These are phyloP conservation scores for Manduca sexta DNA, from an alignment of 1,140 invertebrate species.

Conservation along the genomic window DNA sequence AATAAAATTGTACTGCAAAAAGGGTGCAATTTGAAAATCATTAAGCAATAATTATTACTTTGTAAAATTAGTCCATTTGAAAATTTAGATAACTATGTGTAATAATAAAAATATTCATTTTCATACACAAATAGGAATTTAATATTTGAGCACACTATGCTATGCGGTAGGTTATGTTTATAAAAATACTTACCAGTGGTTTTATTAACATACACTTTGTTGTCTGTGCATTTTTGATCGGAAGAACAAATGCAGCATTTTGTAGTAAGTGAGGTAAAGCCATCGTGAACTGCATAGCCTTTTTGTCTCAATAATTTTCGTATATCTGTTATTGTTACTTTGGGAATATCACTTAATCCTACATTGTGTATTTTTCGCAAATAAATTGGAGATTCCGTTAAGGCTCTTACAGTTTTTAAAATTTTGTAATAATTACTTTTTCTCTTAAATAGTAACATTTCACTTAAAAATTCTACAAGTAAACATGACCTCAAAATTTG, in stretches of 20 bases:
- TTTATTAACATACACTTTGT: slow-evolving; percentile 59
- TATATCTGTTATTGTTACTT: slow-evolving; percentile 47
- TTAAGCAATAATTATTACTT: too few relatives aligned
- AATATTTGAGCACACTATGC: too few relatives aligned
- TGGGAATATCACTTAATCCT: slow-evolving; percentile 53
- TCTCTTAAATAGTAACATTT: slow-evolving; percentile 25
- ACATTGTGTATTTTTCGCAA: slow-evolving; percentile 45
- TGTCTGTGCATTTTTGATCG: slow-evolving; percentile 41
- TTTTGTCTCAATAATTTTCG: slow-evolving; percentile 55
- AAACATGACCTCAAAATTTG: too few relatives aligned
- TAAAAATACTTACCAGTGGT: slow-evolving; percentile 39
- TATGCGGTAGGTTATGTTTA: too few relatives aligned
- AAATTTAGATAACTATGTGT: too few relatives aligned
- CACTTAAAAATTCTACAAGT: too few relatives aligned
- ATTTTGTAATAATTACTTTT: slow-evolving; percentile 7
- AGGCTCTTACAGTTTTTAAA: slow-evolving; percentile 15
- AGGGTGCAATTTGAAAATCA: too few relatives aligned
- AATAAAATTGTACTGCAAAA: too few relatives aligned
- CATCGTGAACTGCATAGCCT: slow-evolving; percentile 59
- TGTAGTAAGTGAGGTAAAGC: slow-evolving; percentile 51
- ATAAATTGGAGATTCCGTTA: slow-evolving; percentile 14
- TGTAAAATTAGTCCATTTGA: too few relatives aligned
- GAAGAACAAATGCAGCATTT: slow-evolving; percentile 49
- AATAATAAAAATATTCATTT: too few relatives aligned
- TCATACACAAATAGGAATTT: too few relatives aligned